Conservation (phyloP, 2,797 vertebrate species). For the Forpus xanthops region DNA sequence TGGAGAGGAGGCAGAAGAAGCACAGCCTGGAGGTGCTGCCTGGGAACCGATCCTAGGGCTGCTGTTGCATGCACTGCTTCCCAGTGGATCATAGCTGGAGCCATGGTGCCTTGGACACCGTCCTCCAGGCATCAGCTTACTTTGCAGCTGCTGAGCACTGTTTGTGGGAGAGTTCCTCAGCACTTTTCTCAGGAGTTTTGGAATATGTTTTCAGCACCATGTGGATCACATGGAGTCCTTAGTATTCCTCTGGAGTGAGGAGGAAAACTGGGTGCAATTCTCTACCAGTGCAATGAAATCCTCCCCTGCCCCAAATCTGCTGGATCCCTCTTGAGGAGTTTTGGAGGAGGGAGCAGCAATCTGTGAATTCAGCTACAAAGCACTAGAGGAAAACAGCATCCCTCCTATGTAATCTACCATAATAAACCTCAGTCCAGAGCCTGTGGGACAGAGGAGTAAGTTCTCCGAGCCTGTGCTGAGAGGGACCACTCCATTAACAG, state of each 20-base stretch:
- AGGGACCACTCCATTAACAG: background rate
- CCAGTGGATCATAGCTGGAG: rapidly evolving
- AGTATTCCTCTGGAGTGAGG: background rate
- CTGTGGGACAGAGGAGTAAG: background rate
- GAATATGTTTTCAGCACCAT: background rate
- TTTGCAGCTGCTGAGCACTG: background rate
- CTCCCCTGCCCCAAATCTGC: background rate
- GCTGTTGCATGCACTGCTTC: background rate
- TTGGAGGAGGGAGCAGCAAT: background rate
- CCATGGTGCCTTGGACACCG: rapidly evolving
- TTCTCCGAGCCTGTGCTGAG: background rate
- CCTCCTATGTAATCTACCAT: background rate
- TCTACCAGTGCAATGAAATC: rapidly evolving
- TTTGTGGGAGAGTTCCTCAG: background rate
- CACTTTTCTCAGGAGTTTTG: background rate
- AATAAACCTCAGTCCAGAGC: background rate
- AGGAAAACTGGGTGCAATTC: background rate
- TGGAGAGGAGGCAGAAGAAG: background rate
- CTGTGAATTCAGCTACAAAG: background rate
- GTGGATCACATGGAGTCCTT: background rate
- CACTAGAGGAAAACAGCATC: background rate
- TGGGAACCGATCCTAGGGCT: rapidly evolving
- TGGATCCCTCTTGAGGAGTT: background rate
- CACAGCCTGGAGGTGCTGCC: background rate
- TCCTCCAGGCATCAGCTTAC: background rate